Percentiles rank a stretch among this genome's conserved stretches.
Evolutionary conservation across 2,888 invertebrate species (phyloP).

Genomic region (Nemoura dubitans): DNA sequence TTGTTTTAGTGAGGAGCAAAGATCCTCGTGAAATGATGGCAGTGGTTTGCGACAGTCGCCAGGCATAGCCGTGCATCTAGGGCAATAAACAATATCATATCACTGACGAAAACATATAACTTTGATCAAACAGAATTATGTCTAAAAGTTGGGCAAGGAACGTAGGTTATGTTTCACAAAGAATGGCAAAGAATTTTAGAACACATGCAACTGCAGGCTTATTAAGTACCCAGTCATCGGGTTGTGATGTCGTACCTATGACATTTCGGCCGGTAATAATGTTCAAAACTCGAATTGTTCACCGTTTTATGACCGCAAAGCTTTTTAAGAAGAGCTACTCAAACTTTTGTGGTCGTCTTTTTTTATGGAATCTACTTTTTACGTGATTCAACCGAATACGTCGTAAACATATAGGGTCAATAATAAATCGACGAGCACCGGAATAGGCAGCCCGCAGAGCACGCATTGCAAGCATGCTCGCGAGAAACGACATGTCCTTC

Average conservation of each 20-base stretch:
- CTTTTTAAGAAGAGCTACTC: background rate
- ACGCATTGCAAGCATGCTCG: background rate
- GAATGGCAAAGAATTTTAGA: background rate
- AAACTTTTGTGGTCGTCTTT: background rate
- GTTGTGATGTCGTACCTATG: background rate
- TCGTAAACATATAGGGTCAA: background rate
- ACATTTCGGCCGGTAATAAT: background rate
- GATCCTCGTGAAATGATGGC: background rate
- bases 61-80: background rate
- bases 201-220: background rate
- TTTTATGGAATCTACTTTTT: background rate
- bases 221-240: background rate
- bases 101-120: background rate
- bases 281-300: background rate
- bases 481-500: background rate
- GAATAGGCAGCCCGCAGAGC: background rate
- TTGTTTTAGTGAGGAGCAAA: background rate
- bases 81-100: background rate
- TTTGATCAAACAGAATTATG: background rate
- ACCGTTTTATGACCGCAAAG: background rate
- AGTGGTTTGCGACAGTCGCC: background rate
- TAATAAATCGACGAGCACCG: background rate
- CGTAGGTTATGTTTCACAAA: background rate
- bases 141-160: background rate
- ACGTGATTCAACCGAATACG: conserved; percentile 5